Percentiles rank a stretch among this genome's conserved stretches.
Evolutionary conservation across 2,888 invertebrate species (phyloP).

Genomic region (Sipha maydis): DNA sequence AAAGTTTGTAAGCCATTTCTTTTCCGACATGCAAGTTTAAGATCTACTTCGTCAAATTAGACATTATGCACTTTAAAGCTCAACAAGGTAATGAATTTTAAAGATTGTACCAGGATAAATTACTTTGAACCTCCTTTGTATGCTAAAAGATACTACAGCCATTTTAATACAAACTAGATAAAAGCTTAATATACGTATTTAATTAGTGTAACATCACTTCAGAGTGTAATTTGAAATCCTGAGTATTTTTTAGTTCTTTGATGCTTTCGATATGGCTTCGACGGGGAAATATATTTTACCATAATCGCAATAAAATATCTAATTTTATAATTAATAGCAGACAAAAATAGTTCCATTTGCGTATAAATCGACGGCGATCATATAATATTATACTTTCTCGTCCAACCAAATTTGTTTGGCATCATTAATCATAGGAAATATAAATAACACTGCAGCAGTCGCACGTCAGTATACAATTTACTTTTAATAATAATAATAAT

Average conservation of each 20-base stretch:
- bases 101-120: slow-evolving; percentile 21
- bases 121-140: background rate
- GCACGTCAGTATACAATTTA: too few relatives aligned
- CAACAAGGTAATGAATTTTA: slow-evolving; percentile 36
- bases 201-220: background rate
- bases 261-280: background rate
- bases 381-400: too few relatives aligned
- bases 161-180: slow-evolving; percentile 25
- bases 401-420: too few relatives aligned
- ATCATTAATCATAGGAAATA: too few relatives aligned
- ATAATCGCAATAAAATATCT: too few relatives aligned
- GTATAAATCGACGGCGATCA: too few relatives aligned
- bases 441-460: too few relatives aligned
- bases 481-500: too few relatives aligned
- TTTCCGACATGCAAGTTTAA: background rate
- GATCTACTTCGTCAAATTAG: slow-evolving; percentile 10
- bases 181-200: background rate
- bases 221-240: background rate
- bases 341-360: too few relatives aligned
- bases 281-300: background rate
- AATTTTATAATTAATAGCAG: too few relatives aligned
- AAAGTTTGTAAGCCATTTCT: background rate
- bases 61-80: slow-evolving; percentile 30
- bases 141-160: background rate
- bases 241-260: background rate